Conservation (phyloP, 2,888 invertebrate species). For the Prenolepis imparis region DNA sequence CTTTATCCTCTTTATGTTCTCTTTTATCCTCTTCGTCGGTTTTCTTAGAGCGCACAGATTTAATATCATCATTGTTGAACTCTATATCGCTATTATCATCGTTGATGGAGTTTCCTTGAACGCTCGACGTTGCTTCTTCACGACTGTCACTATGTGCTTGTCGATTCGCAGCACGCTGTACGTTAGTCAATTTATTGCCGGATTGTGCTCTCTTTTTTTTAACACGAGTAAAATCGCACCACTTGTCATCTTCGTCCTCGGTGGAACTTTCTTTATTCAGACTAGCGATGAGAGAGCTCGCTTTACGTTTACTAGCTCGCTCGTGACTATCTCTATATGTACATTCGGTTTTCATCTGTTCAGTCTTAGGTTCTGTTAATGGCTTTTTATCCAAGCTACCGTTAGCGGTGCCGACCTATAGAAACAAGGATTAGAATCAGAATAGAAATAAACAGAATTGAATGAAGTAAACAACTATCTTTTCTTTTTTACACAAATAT, state of each 20-base stretch:
- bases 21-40: constrained; percentile 31
- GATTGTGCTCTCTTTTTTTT: constrained; percentile 67
- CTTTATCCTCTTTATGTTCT: too few relatives aligned
- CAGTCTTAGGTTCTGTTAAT: constrained; percentile 56
- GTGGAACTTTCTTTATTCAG: constrained; percentile 50
- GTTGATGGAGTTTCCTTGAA: constrained; percentile 11
- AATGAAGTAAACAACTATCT: constrained; percentile 74
- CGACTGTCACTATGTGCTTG: too few relatives aligned
- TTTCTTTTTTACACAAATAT: constrained; percentile 77
- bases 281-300: constrained; percentile 36
- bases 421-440: constrained; percentile 77
- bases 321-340: constrained; percentile 58
- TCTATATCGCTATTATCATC: constrained; percentile 30
- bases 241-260: constrained; percentile 69
- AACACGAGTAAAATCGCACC: constrained; percentile 54
- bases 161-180: background rate
- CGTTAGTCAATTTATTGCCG: constrained; percentile 17
- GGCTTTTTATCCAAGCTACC: constrained; percentile 74
- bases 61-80: constrained; percentile 11
- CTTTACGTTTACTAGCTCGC: constrained; percentile 75
- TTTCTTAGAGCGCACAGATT: constrained; percentile 52
- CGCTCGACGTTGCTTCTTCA: background rate
- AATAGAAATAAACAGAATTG: constrained; percentile 61
- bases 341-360: constrained; percentile 58
- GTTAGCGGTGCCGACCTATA: constrained; percentile 77